These are phyloP conservation scores for Delichon dasypus DNA, from an alignment of 2,797 vertebrate species.

Conservation along the genomic window DNA sequence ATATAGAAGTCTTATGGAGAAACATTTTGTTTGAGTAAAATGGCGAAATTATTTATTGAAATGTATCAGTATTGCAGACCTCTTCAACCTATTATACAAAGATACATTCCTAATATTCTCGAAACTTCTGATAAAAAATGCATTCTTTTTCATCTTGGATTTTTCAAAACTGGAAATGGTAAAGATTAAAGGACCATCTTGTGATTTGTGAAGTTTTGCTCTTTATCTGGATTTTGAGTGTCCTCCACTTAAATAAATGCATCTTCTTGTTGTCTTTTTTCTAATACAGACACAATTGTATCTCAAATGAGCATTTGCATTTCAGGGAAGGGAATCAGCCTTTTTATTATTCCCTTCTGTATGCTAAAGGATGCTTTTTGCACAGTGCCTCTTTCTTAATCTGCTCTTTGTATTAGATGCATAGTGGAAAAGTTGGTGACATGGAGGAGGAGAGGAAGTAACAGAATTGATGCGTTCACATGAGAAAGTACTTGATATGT, in stretches of 20 bases:
- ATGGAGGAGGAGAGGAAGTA: not conserved
- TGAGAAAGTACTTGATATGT: not conserved
- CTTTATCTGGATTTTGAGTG: not conserved
- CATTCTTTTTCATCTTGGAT: not conserved
- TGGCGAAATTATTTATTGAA: not conserved
- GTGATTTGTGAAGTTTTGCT: not conserved
- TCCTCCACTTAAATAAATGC: not conserved
- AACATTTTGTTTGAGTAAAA: not conserved
- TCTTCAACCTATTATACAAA: not conserved
- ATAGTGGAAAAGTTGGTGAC: not conserved
- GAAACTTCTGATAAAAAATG: not conserved
- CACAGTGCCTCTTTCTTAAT: not conserved
- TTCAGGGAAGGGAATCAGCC: not conserved
- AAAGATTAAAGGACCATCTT: not conserved
- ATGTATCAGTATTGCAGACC: not conserved
- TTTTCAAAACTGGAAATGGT: not conserved
- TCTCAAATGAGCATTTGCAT: not conserved
- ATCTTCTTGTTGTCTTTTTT: not conserved
- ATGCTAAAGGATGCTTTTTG: not conserved
- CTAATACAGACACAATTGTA: not conserved
- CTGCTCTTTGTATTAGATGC: not conserved
- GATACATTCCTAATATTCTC: not conserved
- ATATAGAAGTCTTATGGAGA: accelerated
- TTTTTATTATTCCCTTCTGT: not conserved
- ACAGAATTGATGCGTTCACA: not conserved